A percentile compares a stretch with the other conserved stretches of the same genome.
phyloP scores from a whole-genome alignment of 64 coral and sea anemone species.

The Pocillopora verrucosa region DNA sequence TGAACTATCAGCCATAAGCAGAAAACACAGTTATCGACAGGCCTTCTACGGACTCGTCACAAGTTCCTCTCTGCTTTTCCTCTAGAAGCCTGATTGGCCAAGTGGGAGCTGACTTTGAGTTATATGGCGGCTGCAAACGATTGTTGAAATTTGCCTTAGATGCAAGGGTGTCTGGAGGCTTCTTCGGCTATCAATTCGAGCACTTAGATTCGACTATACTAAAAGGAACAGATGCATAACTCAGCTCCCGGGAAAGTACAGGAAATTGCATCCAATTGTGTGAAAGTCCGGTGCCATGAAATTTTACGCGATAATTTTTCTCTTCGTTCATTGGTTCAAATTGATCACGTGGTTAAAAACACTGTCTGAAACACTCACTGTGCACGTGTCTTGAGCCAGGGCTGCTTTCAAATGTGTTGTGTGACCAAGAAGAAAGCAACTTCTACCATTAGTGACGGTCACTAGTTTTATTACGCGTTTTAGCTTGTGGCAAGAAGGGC shows the following conservation, averaged over 20 bases:
- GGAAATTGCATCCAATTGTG: neutral
- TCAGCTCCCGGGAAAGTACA: neutral
- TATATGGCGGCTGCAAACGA: neutral
- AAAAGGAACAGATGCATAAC: neutral
- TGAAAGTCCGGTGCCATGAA: neutral
- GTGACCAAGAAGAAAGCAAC: too few relatives aligned
- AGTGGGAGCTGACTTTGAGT: neutral
- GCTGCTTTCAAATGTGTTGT: too few relatives aligned
- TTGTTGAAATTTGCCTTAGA: neutral
- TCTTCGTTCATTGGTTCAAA: neutral
- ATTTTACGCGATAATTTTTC: neutral
- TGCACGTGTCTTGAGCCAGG: constrained; percentile 4
- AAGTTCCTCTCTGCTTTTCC: constrained; percentile 5
- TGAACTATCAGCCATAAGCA: neutral
- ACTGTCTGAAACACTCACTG: neutral
- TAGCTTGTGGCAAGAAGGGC: too few relatives aligned
- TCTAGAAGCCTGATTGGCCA: neutral
- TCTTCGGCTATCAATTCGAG: neutral
- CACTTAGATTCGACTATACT: neutral
- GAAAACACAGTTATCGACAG: constrained; percentile 12
- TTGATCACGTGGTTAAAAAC: neutral
- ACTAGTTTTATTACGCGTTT: too few relatives aligned
- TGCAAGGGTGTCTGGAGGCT: neutral
- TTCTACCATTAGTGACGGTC: too few relatives aligned
- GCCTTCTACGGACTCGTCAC: neutral